Evolutionary conservation across 2,797 vertebrate genomes (phyloP).

Genomic region (Linurgus olivaceus): DNA sequence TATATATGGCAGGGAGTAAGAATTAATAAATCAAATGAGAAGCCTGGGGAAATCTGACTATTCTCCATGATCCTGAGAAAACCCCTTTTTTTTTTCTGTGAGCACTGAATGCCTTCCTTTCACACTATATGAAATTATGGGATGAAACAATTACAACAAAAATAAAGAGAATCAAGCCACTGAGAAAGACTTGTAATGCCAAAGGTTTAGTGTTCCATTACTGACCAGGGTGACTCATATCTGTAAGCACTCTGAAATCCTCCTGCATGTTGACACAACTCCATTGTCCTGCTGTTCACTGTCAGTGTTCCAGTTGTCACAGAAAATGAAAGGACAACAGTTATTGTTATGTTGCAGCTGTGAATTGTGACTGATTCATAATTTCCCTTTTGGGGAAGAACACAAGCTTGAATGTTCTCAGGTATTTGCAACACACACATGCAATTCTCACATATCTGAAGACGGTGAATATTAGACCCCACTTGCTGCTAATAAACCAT

Average conservation of each 20-base stretch:
- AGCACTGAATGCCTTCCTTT: slow-evolving; percentile 11
- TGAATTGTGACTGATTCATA: background rate
- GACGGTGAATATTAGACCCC: background rate
- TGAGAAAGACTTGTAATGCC: background rate
- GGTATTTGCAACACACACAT: background rate
- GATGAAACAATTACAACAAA: slow-evolving; percentile 34
- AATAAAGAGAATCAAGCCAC: slow-evolving; percentile 22
- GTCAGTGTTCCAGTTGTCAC: slow-evolving; percentile 21
- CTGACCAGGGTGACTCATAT: background rate
- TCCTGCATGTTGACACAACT: slow-evolving; percentile 19
- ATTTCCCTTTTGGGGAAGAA: background rate
- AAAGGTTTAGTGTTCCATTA: slow-evolving; percentile 37
- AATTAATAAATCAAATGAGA: slow-evolving; percentile 12
- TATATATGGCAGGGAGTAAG: background rate
- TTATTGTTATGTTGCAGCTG: slow-evolving; percentile 37
- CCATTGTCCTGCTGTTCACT: slow-evolving; percentile 33
- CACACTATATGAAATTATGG: slow-evolving; percentile 9
- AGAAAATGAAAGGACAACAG: slow-evolving; percentile 50
- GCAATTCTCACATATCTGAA: background rate
- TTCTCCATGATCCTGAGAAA: background rate
- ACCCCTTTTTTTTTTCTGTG: background rate
- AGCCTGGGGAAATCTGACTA: background rate
- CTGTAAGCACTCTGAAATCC: slow-evolving; percentile 35
- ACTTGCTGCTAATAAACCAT: background rate
- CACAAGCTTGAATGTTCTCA: background rate